Percentiles rank a stretch among this genome's conserved stretches.
Evolutionary conservation across 2,113 vertebrate genomes (phyloP).

Genomic region (Plotosus lineatus): DNA sequence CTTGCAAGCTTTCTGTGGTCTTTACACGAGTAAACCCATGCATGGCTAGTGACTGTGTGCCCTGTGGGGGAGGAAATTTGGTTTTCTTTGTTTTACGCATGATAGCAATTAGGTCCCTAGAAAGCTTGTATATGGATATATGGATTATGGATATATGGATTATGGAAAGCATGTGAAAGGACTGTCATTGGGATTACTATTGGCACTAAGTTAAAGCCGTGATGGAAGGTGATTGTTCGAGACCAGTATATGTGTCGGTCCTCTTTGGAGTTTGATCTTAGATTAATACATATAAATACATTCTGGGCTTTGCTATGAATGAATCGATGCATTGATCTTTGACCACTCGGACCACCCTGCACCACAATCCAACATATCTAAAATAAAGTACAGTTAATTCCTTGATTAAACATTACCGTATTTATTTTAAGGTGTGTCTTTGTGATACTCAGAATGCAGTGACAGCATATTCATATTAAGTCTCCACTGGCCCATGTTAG

Average conservation of each 20-base stretch:
- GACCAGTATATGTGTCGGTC: neutral
- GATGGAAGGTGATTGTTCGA: neutral
- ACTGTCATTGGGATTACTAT: no score
- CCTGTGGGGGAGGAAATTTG: no score
- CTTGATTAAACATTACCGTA: neutral
- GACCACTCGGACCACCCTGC: neutral
- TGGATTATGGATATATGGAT: no score
- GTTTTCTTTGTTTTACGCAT: no score
- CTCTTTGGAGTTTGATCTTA: neutral
- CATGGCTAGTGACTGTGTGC: no score
- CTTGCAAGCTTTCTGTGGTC: no score
- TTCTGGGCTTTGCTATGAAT: neutral
- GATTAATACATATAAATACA: neutral
- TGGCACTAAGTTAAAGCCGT: neutral
- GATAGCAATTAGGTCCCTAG: no score
- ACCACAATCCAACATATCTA: neutral
- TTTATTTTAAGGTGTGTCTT: neutral
- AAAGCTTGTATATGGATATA: no score
- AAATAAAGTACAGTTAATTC: neutral
- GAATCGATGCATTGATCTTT: neutral
- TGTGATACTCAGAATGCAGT: neutral
- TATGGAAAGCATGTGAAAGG: no score
- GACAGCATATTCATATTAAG: neutral
- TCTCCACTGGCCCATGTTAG: neutral
- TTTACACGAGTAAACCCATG: no score